These are phyloP conservation scores for Melozone crissalis DNA, from an alignment of 2,113 vertebrate genomes.

Conservation along the genomic window DNA sequence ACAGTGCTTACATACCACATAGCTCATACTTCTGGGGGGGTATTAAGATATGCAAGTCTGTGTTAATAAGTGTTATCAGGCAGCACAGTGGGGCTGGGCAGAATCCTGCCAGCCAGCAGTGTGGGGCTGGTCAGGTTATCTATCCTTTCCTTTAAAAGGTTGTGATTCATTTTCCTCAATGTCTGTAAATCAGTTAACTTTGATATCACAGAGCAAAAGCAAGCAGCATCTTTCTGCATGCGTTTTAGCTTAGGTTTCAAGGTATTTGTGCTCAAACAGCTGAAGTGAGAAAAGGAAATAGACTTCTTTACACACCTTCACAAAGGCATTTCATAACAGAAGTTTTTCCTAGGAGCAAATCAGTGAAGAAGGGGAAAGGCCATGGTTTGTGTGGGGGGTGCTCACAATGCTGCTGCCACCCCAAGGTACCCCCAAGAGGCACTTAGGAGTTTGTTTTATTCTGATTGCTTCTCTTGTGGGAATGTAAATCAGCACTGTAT, in stretches of 20 bases:
- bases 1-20: not conserved
- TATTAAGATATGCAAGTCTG: accelerated
- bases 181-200: not conserved
- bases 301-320: not conserved
- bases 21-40: not conserved
- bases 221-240: not conserved
- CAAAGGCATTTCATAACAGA: not conserved
- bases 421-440: not conserved
- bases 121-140: not conserved
- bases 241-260: not conserved
- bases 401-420: not conserved
- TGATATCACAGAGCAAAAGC: not conserved
- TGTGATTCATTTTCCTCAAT: not conserved
- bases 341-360: not conserved
- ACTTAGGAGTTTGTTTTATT: not conserved
- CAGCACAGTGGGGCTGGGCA: not conserved
- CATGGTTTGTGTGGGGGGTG: not conserved
- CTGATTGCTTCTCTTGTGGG: not conserved
- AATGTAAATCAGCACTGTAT: not conserved
- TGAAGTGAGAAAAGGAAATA: not conserved
- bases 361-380: not conserved
- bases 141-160: not conserved
- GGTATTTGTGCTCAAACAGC: not conserved
- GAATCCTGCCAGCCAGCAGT: not conserved
- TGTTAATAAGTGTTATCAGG: not conserved